Percentiles rank a stretch among this genome's conserved stretches.
Evolutionary conservation across 2,888 invertebrate species (phyloP).

Genomic region (Leuctra nigra): DNA sequence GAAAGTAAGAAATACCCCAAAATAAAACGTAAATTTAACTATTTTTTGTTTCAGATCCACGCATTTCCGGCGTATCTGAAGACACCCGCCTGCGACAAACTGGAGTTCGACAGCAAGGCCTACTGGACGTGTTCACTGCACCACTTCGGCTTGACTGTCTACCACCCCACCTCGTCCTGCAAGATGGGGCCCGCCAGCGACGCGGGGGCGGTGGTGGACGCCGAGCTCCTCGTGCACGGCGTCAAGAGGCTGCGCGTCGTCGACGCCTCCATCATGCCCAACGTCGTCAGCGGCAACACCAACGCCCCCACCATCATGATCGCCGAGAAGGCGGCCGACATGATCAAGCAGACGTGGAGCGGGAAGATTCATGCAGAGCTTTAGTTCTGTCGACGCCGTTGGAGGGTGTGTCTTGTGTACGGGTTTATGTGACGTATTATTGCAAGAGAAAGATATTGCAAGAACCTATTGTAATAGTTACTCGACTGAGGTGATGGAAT

Average conservation of each 20-base stretch:
- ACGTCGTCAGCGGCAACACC: slow-evolving; percentile 56
- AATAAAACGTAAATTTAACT: too few species aligned
- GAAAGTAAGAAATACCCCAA: too few species aligned
- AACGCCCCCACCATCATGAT: slow-evolving; percentile 63
- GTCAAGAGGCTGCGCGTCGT: slow-evolving; percentile 58
- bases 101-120: slow-evolving; percentile 28
- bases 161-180: slow-evolving; percentile 36
- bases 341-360: too few species aligned
- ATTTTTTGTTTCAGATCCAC: too few species aligned
- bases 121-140: slow-evolving; percentile 34
- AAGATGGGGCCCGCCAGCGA: slow-evolving; percentile 37
- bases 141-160: slow-evolving; percentile 32
- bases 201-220: slow-evolving; percentile 39
- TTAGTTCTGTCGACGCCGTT: too few species aligned
- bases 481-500: too few species aligned
- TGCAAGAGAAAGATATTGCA: too few species aligned
- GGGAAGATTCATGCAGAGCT: too few species aligned
- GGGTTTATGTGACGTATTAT: too few species aligned
- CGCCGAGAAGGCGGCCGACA: slow-evolving; percentile 57
- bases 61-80: too few species aligned
- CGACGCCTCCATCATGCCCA: slow-evolving; percentile 63
- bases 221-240: slow-evolving; percentile 49
- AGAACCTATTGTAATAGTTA: too few species aligned
- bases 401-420: too few species aligned
- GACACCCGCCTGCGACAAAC: slow-evolving; percentile 30